Base-by-base conservation (phyloP, 2,888 invertebrate species). In the Drosophila sordidapex region DNA sequence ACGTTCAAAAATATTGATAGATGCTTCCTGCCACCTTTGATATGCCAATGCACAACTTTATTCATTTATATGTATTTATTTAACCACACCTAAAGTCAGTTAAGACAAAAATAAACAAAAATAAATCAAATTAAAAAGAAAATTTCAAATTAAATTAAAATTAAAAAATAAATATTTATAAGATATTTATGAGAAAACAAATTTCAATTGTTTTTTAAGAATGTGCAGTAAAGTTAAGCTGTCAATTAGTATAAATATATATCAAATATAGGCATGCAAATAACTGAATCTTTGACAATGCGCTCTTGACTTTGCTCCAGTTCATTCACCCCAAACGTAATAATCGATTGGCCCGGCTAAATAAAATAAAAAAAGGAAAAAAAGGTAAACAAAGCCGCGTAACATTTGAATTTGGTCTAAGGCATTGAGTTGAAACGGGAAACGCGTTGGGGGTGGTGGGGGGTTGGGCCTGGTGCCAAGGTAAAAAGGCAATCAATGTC, bases 401-500 rank as follows among this genome's bases (percentile, higher is more conserved):
- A 29, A 25, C 29, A 18, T 43, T 36, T 38, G 46, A 10, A 29
- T 38, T 29, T 40, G 36, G 13, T n/a, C 27, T 6, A 18, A 54
- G 25, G 25, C 52, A 13, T 7, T 7, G 21, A 33, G 29, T 13
- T 21, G 21, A 10, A 53, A n/a, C 13, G 27, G 27, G 11, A 15
- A 27, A 8, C n/a, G 15, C 25, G 46, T 46, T 46, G 46, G 25
- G 46, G 46, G 6, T 46, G 15, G 46, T 15, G 8, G 7, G 46
- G 46, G 13, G 35, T 4, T 13, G 21, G 13, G 13, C n/a, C 11
- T 2, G 27, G 21, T 15, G 48, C n/a, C 29, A 81, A 85, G 85
- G 85, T 87, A 71, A 87, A 85, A 85, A 79, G 81, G 85, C 85
- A 87, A 87, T 85, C 85, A 87, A 85, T 82, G 87, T 85, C 70